These are phyloP conservation scores for Rhamphomyia laevipes DNA, from an alignment of 2,888 invertebrate species.

Conservation along the genomic window DNA sequence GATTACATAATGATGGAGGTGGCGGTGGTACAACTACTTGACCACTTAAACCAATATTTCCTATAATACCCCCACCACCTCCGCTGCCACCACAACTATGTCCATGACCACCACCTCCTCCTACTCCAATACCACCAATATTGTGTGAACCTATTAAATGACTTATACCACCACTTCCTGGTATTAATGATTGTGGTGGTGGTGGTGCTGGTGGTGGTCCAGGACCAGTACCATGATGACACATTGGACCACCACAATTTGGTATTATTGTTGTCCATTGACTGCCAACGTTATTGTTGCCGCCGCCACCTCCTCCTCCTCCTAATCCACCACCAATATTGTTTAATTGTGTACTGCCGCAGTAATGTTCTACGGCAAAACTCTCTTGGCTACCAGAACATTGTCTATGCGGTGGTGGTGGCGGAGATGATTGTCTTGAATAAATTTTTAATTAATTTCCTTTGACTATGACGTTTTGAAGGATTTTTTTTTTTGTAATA, in stretches of 20 bases:
- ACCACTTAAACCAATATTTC: conserved; percentile 23
- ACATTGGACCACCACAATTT: conserved; percentile 25
- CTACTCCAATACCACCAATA: conserved; percentile 28
- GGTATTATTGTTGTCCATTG: conserved; percentile 2
- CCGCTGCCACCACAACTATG: conserved; percentile 7
- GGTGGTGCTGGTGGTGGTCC: conserved; percentile 20
- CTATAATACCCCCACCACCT: conserved; percentile 20
- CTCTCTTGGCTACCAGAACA: conserved; percentile 42
- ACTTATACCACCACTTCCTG: conserved; percentile 17
- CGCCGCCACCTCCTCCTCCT: conserved; percentile 20
- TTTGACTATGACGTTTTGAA: conserved; percentile 1
- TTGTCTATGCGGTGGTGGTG: conserved; percentile 39
- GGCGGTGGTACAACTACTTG: conserved; percentile 30
- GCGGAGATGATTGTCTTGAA: conserved; percentile 39
- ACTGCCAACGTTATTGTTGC: background rate
- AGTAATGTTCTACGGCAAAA: conserved; percentile 40
- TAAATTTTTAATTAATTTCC: conserved; percentile 34
- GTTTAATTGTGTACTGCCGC: conserved; percentile 26
- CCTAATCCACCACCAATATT: conserved; percentile 24
- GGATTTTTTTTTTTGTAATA: background rate
- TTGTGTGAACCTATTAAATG: conserved; percentile 25
- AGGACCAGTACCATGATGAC: conserved; percentile 26
- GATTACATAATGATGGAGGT: conserved; percentile 37
- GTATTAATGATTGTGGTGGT: conserved; percentile 28
- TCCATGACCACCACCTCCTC: conserved; percentile 19